Evolutionary conservation across 2,797 vertebrate species (phyloP).

Genomic region (Danio choprae): DNA sequence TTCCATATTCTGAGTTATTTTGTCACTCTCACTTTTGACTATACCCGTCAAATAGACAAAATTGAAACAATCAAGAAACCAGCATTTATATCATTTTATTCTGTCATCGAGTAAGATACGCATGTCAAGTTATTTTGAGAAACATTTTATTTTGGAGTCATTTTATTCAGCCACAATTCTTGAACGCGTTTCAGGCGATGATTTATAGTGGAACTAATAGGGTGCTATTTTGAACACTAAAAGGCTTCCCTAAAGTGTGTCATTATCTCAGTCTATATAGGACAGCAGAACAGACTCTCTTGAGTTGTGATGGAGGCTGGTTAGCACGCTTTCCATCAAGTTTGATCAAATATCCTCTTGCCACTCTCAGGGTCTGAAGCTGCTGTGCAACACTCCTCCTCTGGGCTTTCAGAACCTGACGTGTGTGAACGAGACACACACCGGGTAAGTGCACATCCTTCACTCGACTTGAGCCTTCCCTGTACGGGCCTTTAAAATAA

Average conservation of each 20-base stretch:
- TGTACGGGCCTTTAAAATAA: slow-evolving; percentile 40
- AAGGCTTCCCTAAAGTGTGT: slow-evolving; percentile 36
- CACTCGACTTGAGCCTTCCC: slow-evolving; percentile 26
- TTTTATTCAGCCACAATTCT: slow-evolving; percentile 1
- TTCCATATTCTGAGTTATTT: too few relatives aligned
- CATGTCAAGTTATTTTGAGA: slow-evolving; percentile 2
- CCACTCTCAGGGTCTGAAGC: slow-evolving; percentile 66
- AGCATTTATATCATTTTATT: background rate
- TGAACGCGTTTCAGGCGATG: slow-evolving; percentile 2
- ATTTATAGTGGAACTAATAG: slow-evolving; percentile 47
- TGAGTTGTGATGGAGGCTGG: slow-evolving; percentile 20
- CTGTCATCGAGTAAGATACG: background rate
- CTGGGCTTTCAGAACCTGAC: slow-evolving; percentile 82
- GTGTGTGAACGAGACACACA: slow-evolving; percentile 83
- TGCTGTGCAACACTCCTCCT: slow-evolving; percentile 66
- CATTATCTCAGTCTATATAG: slow-evolving; percentile 38
- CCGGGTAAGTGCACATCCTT: slow-evolving; percentile 76
- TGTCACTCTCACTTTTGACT: too few relatives aligned
- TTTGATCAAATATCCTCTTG: slow-evolving; percentile 27
- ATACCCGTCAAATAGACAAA: background rate
- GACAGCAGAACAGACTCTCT: slow-evolving; percentile 18
- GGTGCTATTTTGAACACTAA: slow-evolving; percentile 36
- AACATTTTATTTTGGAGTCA: background rate
- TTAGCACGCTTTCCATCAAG: slow-evolving; percentile 30
- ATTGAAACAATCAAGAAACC: background rate